Evolutionary conservation across 1,140 invertebrate species (phyloP), one percentile per base, ranked within the genome.

Genomic region (Hestina assimilis): DNA sequence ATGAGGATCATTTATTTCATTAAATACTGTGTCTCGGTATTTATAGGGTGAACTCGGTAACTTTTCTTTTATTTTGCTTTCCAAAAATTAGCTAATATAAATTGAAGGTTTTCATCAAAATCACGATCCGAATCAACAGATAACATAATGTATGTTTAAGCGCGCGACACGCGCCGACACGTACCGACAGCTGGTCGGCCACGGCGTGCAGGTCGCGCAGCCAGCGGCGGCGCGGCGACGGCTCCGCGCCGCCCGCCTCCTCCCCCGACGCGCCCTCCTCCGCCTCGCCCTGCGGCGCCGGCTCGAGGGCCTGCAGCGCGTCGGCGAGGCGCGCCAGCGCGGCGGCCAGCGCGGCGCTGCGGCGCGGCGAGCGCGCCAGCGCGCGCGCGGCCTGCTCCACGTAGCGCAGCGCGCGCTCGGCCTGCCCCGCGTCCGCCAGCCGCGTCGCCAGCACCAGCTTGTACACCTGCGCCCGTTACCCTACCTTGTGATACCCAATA

Each of bases 321-420:
- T 96, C 90, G 12, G 51, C 92, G 87, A 91, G 5, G 94, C 90
- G 92, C 19, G 87, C 80, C n/a, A 96, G 92, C 19, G 87, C 81
- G 11, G 75, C 70, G 65, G 83, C 69, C 45, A 21, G 24, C 92
- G 91, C 58, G 79, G 75, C 17, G 88, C 75, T 0, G 93, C 88
- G 46, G 5, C 5, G 26, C 3, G 26, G 26, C 26, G 24, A 26
- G 24, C 90, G 89, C 1, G 89, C 78, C n/a, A 96, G 91, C 35
- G 92, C 91, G 6, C 90, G 82, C 4, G 94, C 91, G 4, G 97
- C 93, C 61, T 92, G 92, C 90, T 98, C 96, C 69, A 93, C 92
- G 85, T 98, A 98, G 26, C 93, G 90, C 55, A 97, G 79, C 23
- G 95, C 93, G 84, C 95, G 93, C 78, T 94, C 92, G 63, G 93